Base-by-base conservation (phyloP, 2,797 vertebrate species). In the Platalea minor region DNA sequence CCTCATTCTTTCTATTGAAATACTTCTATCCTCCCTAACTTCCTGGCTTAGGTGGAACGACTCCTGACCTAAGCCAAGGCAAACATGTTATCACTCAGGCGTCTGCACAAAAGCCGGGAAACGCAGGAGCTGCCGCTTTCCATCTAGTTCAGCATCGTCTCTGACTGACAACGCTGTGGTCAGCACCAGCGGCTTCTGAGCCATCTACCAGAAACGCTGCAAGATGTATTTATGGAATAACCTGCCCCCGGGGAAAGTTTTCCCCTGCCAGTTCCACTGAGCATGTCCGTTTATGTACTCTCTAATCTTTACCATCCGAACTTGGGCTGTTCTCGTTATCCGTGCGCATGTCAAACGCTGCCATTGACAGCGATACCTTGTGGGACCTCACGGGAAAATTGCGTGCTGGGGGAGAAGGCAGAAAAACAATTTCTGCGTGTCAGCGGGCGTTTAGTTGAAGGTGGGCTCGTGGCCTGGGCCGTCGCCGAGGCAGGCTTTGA, bases 191-290 rank as follows among this genome's bases (percentile, higher is more conserved):
- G 0, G 88, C 80, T 91, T 54, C 59, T 0, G 46, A 94, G 83
- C 77, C 85, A 69, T 33, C 89, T 45, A 75, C 93, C 61, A 81
- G 74, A 95, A 93, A n/a, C 18, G 77, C 83, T 93, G 91, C 41
- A 26, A 92, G 77, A 93, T 94, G 2, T 69, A 95, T 93, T 93
- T 95, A 89, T 90, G 90, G 93, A 93, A 82, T 88, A 92, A 92
- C 70, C 76, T 93, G 85, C 89, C 94, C 88, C 26, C 24, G 7
- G 86, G 88, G 93, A 46, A 84, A 87, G 67, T 65, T 93, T 79
- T 79, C 18, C 69, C 67, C 80, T 86, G 4, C 69, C 69, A 4
- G 1, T 65, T 50, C 50, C 26, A 59, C 45, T 1, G 50, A 88
- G 88, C 88, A 15, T 26, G 83, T 35, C 69, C 2, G 0, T 9